Evolutionary conservation across 2,888 invertebrate species (phyloP), one percentile per base, ranked within the genome.

Genomic region (Ennomos erosarius): DNA sequence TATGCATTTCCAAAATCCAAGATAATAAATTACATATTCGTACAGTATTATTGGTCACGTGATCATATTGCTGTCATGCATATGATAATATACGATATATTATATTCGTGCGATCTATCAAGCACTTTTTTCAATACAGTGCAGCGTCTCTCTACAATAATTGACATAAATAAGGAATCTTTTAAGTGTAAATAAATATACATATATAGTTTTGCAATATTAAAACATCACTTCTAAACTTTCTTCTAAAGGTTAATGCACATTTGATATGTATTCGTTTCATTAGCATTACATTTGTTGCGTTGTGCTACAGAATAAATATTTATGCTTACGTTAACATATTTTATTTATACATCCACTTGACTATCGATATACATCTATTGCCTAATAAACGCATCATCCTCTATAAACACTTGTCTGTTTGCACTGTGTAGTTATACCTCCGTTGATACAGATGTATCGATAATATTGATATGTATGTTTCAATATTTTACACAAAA

Each of bases 111-210:
- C 67, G 70, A 64, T 67, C 76, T 80, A 81, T 65, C 50, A 79
- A 83, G 82, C 84, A 81, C 82, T 70, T 42, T 42, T 51, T 62
- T 72, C 69, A 65, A 67, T 63, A 70, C 60, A 65, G 70, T 73
- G 82, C 79, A 79, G 75, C 72, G 67, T 75, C 70, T 68, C 75
- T 82, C 81, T 84, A 87, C 84, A 67, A 82, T 90, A 91, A 91
- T 92, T 92, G 91, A 91, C 91, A 81, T 85, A 92, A 91, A 90
- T 90, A 90, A 92, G 91, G 90, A 90, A 89, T 91, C 86, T 74
- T 85, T 74, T 75, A 84, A 76, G 68, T 65, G 57, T 62, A 78
- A 72, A 75, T 75, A 64, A 69, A 75, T 78, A 78, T 78, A 78
- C 69, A 71, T 67, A 65, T 45, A 57, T 43, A n/a, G n/a, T n/a